Evolutionary conservation across 2,888 invertebrate species (phyloP), one percentile per base, ranked within the genome.

Genomic region (Dexiosoma caninum): DNA sequence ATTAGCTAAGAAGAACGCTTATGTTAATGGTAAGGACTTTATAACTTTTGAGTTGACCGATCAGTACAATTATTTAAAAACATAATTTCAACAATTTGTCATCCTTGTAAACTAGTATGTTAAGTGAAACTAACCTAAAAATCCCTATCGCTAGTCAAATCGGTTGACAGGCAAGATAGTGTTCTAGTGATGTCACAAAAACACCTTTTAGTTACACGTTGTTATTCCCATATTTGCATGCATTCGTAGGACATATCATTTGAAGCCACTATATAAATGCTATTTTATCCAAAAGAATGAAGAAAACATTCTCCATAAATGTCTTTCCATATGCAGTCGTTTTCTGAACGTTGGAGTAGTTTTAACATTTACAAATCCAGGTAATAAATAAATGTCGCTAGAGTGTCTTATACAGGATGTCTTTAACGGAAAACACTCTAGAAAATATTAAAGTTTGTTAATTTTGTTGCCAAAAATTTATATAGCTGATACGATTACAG

Each of bases 401-500:
- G 64, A 78, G 78, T 79, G 76, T 78, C 71, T 76, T 74, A 66
- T 75, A 49, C 75, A 53, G 76, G 79, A 75, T 80, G 72, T 67
- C 78, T 76, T 71, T 71, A 69, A 66, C 69, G 69, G 78, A 76
- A 79, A 67, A 72, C 64, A 69, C 79, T 78, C 62, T 44, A 42
- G 49, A 67, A 79, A 74, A 69, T 51, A 69, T 72, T 76, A 46
- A 83, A 84, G 82, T 84, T 84, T 72, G 83, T 83, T 84, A 84
- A 84, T 84, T 83, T 84, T 82, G 78, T 82, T 84, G 83, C 84
- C 84, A 83, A 83, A 82, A 82, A 83, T 81, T 55, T 81, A 70
- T 64, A 32, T 4, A 14, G 4, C 14, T 8, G 23, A 16, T 51
- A 19, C 8, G 14, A 8, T 6, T 7, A 35, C 23, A 49, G n/a